Evolutionary conservation across 1,140 invertebrate genomes (phyloP).

Genomic region (Caenorhabditis inopinata): DNA sequence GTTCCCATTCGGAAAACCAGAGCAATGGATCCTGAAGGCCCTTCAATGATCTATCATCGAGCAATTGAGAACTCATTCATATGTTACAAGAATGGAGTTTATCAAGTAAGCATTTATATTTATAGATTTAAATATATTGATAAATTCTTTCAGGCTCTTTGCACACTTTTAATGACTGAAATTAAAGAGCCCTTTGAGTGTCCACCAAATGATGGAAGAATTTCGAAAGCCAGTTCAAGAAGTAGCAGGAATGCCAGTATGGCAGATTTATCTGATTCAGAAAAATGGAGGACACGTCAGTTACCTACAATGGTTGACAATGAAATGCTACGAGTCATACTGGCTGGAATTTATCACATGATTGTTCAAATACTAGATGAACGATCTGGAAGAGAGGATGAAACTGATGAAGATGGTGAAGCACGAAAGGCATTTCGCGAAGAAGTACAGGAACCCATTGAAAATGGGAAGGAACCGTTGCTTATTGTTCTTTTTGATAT

Average conservation of each 20-base stretch:
- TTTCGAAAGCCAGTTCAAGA: conserved; percentile 56
- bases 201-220: conserved; percentile 50
- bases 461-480: conserved; percentile 51
- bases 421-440: not conserved
- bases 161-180: conserved; percentile 53
- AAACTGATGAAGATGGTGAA: not conserved
- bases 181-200: conserved; percentile 52
- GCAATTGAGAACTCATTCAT: conserved; percentile 1
- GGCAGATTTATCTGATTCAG: conserved; percentile 40
- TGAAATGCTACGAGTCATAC: conserved; percentile 56
- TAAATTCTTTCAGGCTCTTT: conserved; percentile 49
- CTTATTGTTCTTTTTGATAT: conserved; percentile 60
- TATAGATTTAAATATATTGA: not conserved
- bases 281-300: conserved; percentile 11
- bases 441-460: conserved; percentile 55
- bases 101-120: not conserved
- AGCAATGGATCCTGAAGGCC: conserved; percentile 5
- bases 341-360: conserved; percentile 62
- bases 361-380: conserved; percentile 57
- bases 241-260: conserved; percentile 44
- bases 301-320: conserved; percentile 62
- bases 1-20: conserved; percentile 6
- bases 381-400: conserved; percentile 1
- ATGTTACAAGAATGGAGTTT: not conserved
- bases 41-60: conserved; percentile 3